Evolutionary conservation across 2,797 vertebrate genomes (phyloP), one percentile per base, ranked within the genome.

Genomic region (Picus viridis): DNA sequence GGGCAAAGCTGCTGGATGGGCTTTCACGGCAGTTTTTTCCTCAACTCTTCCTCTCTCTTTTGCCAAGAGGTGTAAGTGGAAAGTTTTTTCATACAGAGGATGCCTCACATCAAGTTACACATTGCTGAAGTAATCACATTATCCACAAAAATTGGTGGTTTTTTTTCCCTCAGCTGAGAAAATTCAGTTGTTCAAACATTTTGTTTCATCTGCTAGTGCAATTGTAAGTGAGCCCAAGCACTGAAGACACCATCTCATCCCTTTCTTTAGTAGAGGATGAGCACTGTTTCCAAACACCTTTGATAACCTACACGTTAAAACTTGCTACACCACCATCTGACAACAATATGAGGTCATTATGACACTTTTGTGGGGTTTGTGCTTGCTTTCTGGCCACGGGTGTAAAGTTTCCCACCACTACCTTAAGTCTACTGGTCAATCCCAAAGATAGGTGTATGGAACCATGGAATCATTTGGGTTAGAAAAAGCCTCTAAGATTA

Each of bases 211-310:
- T 83, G 27, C 26, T 53, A 64, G 23, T 3, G 2, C 27, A 39
- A 7, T 14, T 22, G 61, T 0, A 81, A 49, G 58, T 76, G 69
- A 90, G 81, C 22, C 51, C 34, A 45, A 79, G 36, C 3, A 0
- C 1, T 18, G 47, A 61, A 51, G 30, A 70, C n/a, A 39, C 14
- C 43, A n/a, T 43, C 93, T 57, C 47, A 72, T 24, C 34, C 39
- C 59, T 30, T 81, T 51, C 47, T 70, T 70, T 75, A 75, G 81
- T 5, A 67, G 86, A 78, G 56, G 65, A 75, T 18, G 26, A 92
- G 53, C 59, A 63, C 39, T 24, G 9, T 81, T 95, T 75, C 87
- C 92, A 94, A 94, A 91, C 32, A 80, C 70, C 59, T 95, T 86
- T 4, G 5, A 83, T 47, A 72, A 72, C 63, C 43, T 76, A 59